Evolutionary conservation across 2,888 invertebrate species (phyloP).

Genomic region (Heliconius sara): DNA sequence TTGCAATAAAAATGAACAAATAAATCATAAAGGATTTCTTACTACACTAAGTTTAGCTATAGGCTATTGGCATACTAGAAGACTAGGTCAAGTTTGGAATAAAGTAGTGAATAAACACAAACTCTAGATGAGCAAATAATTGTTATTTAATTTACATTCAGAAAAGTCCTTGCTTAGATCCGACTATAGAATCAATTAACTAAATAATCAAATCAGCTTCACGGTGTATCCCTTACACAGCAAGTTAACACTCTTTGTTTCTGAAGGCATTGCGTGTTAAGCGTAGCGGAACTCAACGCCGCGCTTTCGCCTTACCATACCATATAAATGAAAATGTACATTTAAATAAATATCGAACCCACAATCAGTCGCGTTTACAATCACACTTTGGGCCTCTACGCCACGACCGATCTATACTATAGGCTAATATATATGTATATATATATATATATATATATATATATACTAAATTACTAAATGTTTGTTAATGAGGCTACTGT

Average conservation of each 20-base stretch:
- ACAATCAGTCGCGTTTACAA: too few species aligned
- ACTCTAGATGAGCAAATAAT: slow-evolving; percentile 13
- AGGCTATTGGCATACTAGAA: background rate
- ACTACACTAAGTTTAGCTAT: background rate
- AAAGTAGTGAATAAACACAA: slow-evolving; percentile 22
- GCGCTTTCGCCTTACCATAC: too few species aligned
- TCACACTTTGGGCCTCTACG: too few species aligned
- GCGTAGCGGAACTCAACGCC: too few species aligned
- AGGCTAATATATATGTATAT: background rate
- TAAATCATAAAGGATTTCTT: background rate
- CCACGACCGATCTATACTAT: too few species aligned
- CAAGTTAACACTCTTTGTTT: too few species aligned
- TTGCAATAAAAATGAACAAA: background rate
- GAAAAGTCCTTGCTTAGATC: background rate
- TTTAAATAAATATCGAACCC: too few species aligned
- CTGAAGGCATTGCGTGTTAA: too few species aligned
- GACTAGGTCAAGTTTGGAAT: slow-evolving; percentile 19
- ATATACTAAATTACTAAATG: background rate
- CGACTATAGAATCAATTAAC: background rate
- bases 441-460: too few species aligned
- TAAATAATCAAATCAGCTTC: too few species aligned
- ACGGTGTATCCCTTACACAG: too few species aligned
- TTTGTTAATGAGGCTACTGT: background rate
- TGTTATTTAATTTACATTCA: slow-evolving; percentile 13
- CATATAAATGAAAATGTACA: too few species aligned